These are phyloP conservation scores for Alcis repandata DNA, from an alignment of 2,888 invertebrate species.

Conservation along the genomic window DNA sequence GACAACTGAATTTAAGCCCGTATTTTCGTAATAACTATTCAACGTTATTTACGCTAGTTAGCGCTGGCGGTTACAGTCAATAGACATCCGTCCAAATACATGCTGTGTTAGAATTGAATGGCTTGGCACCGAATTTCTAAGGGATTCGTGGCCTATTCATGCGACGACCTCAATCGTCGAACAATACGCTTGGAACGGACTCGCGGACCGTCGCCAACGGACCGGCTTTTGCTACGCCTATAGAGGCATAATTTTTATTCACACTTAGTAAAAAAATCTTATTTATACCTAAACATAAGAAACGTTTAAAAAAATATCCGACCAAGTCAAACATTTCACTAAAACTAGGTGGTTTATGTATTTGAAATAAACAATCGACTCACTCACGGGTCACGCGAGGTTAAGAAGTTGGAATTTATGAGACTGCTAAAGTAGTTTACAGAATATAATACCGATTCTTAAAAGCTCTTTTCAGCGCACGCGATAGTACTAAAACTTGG, in stretches of 20 bases:
- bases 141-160: slow-evolving; percentile 63
- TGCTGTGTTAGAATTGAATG: slow-evolving; percentile 35
- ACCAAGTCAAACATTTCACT: slow-evolving; percentile 27
- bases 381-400: slow-evolving; percentile 32
- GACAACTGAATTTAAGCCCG: too few species aligned
- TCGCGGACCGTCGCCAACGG: slow-evolving; percentile 17
- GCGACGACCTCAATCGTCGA: slow-evolving; percentile 78
- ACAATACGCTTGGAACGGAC: slow-evolving; percentile 64
- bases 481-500: slow-evolving; percentile 11
- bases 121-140: slow-evolving; percentile 43
- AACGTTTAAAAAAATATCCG: slow-evolving; percentile 16
- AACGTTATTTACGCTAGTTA: slow-evolving; percentile 29
- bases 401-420: slow-evolving; percentile 35
- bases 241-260: neutral
- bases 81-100: slow-evolving; percentile 19
- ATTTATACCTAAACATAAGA: slow-evolving; percentile 10
- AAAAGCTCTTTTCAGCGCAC: slow-evolving; percentile 18
- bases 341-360: slow-evolving; percentile 28
- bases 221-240: slow-evolving; percentile 6
- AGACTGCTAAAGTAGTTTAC: slow-evolving; percentile 34
- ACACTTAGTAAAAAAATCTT: slow-evolving; percentile 5
- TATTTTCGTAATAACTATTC: slow-evolving; percentile 14
- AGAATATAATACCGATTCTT: slow-evolving; percentile 24
- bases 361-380: slow-evolving; percentile 36
- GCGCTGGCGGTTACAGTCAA: slow-evolving; percentile 25